Percentiles rank a stretch among this genome's conserved stretches.
Evolutionary conservation across 2,797 vertebrate genomes (phyloP).

Genomic region (Crypturellus tataupa): DNA sequence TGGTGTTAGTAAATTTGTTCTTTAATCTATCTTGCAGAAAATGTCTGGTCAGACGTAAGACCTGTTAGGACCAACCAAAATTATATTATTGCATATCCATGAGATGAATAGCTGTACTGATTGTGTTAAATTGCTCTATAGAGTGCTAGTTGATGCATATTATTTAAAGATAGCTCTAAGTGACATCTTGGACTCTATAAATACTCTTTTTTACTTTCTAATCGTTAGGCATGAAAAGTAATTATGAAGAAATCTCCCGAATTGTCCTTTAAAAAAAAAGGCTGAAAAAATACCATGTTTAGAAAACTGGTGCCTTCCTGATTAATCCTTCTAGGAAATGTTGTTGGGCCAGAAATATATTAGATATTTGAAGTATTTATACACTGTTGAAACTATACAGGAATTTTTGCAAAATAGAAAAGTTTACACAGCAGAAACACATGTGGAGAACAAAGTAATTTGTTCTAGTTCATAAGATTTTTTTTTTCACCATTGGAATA

Average conservation of each 20-base stretch:
- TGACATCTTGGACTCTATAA: background rate
- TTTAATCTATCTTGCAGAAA: background rate
- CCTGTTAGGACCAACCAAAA: background rate
- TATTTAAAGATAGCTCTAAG: accelerated
- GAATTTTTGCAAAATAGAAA: background rate
- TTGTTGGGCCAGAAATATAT: background rate
- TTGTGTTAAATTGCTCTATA: background rate
- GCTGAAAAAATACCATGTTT: background rate
- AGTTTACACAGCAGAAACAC: background rate
- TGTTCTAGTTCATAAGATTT: too few species aligned
- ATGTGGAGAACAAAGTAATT: too few species aligned
- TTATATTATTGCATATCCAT: background rate
- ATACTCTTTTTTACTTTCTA: background rate
- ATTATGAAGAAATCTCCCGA: background rate
- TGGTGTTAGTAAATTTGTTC: background rate
- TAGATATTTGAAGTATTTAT: background rate
- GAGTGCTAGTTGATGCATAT: background rate
- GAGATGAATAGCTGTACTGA: background rate
- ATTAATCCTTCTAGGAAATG: background rate
- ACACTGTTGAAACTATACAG: background rate
- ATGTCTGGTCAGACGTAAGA: background rate
- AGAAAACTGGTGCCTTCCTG: background rate
- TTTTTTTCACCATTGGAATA: background rate
- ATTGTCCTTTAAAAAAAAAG: background rate
- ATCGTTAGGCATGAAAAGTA: background rate